A percentile compares a stretch with the other conserved stretches of the same genome.
phyloP scores from a whole-genome alignment of 2,113 vertebrate genomes.

The Oreochromis tanganicae region DNA sequence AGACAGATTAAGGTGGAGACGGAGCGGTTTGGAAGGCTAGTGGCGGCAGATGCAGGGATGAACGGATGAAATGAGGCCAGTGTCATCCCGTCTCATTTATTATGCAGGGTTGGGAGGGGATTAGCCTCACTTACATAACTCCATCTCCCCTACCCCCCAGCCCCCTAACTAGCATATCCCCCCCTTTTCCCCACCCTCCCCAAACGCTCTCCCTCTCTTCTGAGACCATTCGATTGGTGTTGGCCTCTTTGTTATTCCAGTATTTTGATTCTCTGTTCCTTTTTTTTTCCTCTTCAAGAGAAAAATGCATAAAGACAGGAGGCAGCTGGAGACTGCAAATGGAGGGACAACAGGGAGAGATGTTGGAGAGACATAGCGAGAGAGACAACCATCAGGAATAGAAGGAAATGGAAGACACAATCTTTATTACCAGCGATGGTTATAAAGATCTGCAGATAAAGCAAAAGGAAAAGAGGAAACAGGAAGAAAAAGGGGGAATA shows the following conservation, averaged over 20 bases:
- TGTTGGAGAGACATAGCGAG: neutral
- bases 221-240: conserved; percentile 15
- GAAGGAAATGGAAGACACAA: neutral
- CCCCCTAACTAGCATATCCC: conserved; percentile 16
- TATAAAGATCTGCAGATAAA: conserved; percentile 22
- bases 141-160: neutral
- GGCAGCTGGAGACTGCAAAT: neutral
- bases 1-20: conserved; percentile 17
- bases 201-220: neutral
- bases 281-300: neutral
- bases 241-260: conserved; percentile 24
- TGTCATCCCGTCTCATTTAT: conserved; percentile 52
- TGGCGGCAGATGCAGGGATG: conserved; percentile 6
- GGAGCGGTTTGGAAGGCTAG: neutral
- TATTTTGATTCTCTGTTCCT: neutral
- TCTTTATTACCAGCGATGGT: neutral
- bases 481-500: neutral
- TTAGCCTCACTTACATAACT: conserved; percentile 68
- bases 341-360: neutral
- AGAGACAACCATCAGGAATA: neutral
- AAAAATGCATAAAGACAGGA: neutral
- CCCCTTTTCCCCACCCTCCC: neutral
- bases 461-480: conserved; percentile 10
- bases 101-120: conserved; percentile 54
- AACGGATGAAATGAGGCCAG: conserved; percentile 53